phyloP scores from a whole-genome alignment of 2,113 vertebrate species.

The Nothobranchius furzeri region DNA sequence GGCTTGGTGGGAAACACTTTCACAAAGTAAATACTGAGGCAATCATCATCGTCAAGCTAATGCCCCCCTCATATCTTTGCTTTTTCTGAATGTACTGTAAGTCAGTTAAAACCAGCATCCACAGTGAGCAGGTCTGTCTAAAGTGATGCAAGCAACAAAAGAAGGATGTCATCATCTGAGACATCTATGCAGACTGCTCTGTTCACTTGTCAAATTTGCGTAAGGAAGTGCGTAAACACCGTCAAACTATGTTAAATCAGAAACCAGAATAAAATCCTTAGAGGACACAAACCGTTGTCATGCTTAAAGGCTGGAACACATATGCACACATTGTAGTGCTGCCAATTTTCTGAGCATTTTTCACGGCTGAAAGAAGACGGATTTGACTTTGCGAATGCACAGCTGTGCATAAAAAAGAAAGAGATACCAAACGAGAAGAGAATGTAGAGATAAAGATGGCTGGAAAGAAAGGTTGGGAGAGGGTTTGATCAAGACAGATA shows the following conservation, averaged over 20 bases:
- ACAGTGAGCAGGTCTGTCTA: conserved; percentile 38
- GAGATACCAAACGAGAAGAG: conserved; percentile 60
- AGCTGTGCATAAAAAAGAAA: conserved; percentile 56
- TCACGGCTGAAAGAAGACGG: conserved; percentile 27
- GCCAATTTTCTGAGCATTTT: conserved; percentile 46
- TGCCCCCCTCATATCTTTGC: conserved; percentile 2
- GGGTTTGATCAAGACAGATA: conserved; percentile 56
- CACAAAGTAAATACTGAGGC: conserved; percentile 16
- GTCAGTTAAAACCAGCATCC: conserved; percentile 14
- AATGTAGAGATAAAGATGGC: conserved; percentile 62
- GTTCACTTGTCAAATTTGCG: conserved; percentile 59
- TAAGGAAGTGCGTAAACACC: conserved; percentile 60
- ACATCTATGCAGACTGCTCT: conserved; percentile 38
- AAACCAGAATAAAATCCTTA: conserved; percentile 48
- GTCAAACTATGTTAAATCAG: conserved; percentile 64
- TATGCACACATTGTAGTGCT: conserved; percentile 27
- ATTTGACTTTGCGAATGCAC: conserved; percentile 26
- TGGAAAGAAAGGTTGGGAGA: conserved; percentile 37
- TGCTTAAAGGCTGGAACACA: conserved; percentile 34
- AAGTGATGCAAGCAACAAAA: conserved; percentile 54
- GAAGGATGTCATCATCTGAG: conserved; percentile 49
- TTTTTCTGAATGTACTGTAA: conserved; percentile 1
- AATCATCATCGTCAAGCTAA: conserved; percentile 5
- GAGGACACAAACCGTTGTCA: conserved; percentile 50
- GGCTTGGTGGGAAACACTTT: conserved; percentile 8